Conservation (phyloP, 2,113 vertebrate genomes). For the Diglossa brunneiventris region DNA sequence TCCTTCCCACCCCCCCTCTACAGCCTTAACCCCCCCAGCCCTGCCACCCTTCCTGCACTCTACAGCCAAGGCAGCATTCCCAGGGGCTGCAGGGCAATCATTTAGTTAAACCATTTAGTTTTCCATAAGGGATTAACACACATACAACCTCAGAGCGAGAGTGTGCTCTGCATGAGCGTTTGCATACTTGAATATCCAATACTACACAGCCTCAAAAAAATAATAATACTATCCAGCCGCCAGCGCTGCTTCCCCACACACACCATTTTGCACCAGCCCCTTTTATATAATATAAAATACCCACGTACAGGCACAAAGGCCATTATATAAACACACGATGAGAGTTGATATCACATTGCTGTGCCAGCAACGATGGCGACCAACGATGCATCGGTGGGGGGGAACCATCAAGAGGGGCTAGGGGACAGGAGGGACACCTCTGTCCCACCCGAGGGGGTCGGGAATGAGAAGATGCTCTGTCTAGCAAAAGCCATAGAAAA, state of each 20-base stretch:
- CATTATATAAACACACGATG: slow-evolving; percentile 29
- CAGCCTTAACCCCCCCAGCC: not conserved
- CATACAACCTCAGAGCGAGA: not conserved
- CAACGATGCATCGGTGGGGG: not conserved
- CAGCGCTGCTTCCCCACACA: not conserved
- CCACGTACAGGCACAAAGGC: slow-evolving; percentile 68
- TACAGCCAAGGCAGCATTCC: slow-evolving; percentile 4
- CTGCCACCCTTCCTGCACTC: not conserved
- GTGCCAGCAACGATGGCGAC: not conserved
- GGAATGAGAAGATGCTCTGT: not conserved
- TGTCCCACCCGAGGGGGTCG: not conserved
- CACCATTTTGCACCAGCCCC: slow-evolving; percentile 56
- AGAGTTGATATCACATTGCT: not conserved
- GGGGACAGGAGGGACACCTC: not conserved
- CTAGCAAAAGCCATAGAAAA: not conserved
- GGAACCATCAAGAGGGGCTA: too few species aligned
- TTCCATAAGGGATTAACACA: slow-evolving; percentile 47
- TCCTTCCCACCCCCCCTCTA: not conserved
- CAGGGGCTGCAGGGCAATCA: slow-evolving; percentile 22
- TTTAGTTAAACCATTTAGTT: slow-evolving; percentile 50
- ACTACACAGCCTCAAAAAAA: slow-evolving; percentile 29
- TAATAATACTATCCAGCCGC: not conserved
- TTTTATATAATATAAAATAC: slow-evolving; percentile 76
- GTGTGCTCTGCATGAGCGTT: not conserved
- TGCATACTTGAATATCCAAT: slow-evolving; percentile 36